A percentile compares a stretch with the other conserved stretches of the same genome.
Evolutionary conservation across 1,140 invertebrate genomes (phyloP).

Genomic region (Drosophila rhopaloa): DNA sequence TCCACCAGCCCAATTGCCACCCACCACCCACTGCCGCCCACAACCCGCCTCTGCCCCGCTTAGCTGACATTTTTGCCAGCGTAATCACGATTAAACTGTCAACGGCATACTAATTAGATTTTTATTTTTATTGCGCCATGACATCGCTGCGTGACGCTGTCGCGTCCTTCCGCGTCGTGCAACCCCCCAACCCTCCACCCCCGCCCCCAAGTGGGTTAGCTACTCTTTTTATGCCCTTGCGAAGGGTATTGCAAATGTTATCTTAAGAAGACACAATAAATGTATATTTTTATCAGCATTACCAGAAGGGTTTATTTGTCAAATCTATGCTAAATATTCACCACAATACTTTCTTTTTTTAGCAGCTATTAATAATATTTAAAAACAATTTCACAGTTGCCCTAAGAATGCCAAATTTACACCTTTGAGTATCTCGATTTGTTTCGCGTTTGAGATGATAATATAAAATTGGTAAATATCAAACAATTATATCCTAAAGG

Average conservation of each 20-base stretch:
- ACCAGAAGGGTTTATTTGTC: too few species aligned
- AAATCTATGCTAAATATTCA: too few species aligned
- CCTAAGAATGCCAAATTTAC: too few species aligned
- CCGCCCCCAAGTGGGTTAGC: constrained; percentile 13
- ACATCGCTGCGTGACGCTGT: constrained; percentile 77
- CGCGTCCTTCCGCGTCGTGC: constrained; percentile 44
- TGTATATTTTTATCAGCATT: too few species aligned
- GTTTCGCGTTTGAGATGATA: too few species aligned
- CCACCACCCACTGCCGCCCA: neutral
- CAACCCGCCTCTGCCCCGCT: constrained; percentile 19
- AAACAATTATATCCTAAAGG: too few species aligned
- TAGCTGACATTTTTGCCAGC: constrained; percentile 77
- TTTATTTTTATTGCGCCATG: constrained; percentile 83
- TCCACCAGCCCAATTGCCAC: neutral
- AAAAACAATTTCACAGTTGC: too few species aligned
- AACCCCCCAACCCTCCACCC: neutral
- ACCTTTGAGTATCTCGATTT: too few species aligned
- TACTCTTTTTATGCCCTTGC: constrained; percentile 8
- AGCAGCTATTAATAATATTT: too few species aligned
- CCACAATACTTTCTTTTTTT: too few species aligned
- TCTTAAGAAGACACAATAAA: too few species aligned
- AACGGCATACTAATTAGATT: constrained; percentile 84
- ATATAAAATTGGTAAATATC: too few species aligned
- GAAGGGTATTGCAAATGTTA: neutral
- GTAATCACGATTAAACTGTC: constrained; percentile 84